phyloP scores from a whole-genome alignment of 1,140 invertebrate species.

The Monochamus saltuarius region DNA sequence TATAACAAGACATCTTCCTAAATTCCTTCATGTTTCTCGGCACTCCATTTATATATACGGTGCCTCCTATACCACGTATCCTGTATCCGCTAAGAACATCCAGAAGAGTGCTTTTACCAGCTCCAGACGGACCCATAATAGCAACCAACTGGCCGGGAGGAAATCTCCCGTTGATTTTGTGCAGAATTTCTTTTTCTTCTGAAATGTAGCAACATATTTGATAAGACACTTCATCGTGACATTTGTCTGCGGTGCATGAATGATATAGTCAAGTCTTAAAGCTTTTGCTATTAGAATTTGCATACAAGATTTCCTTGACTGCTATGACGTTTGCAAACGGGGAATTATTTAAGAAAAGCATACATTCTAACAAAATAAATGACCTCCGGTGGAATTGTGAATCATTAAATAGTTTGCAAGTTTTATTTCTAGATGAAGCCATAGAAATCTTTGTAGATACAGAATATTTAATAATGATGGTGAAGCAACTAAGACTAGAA shows the following conservation, averaged over 20 bases:
- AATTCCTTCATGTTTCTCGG: constrained; percentile 74
- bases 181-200: constrained; percentile 78
- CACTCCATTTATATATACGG: constrained; percentile 66
- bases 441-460: too few species aligned
- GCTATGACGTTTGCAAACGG: too few species aligned
- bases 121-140: constrained; percentile 85
- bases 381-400: too few species aligned
- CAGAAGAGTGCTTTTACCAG: constrained; percentile 81
- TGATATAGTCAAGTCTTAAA: neutral
- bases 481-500: too few species aligned
- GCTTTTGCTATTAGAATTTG: neutral
- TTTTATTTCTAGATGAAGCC: too few species aligned
- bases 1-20: constrained; percentile 83
- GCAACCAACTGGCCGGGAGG: constrained; percentile 79
- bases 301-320: neutral
- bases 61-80: constrained; percentile 58
- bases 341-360: too few species aligned
- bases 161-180: constrained; percentile 73
- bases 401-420: too few species aligned
- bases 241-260: too few species aligned
- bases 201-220: constrained; percentile 31
- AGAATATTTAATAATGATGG: too few species aligned
- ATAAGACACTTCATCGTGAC: neutral
- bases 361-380: too few species aligned
- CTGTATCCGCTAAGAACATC: constrained; percentile 74